Conservation (phyloP, 2,888 invertebrate species). For the Cacoxenus indagator region DNA sequence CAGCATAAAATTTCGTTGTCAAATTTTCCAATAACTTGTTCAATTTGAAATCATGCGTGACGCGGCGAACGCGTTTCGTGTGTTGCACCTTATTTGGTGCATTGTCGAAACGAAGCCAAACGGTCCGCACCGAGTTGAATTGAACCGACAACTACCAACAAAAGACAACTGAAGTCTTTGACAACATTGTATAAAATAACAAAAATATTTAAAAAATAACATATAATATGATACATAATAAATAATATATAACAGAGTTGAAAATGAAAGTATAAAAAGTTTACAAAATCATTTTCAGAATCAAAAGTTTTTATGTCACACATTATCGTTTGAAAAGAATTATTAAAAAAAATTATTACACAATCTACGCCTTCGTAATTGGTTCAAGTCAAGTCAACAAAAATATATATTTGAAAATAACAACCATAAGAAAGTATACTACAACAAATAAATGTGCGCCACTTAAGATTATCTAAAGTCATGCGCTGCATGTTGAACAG, state of each 20-base stretch:
- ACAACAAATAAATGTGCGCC: constrained; percentile 11
- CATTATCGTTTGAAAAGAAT: too few species aligned
- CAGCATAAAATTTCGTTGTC: constrained; percentile 16
- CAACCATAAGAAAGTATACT: not conserved
- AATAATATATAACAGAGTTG: not conserved
- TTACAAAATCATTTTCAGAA: not conserved
- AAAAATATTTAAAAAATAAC: not conserved
- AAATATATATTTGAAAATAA: not conserved
- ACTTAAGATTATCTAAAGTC: constrained; percentile 33
- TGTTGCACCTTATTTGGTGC: constrained; percentile 4
- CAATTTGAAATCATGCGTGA: not conserved
- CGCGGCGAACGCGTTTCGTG: not conserved
- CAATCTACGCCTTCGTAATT: constrained; percentile 13
- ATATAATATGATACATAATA: not conserved
- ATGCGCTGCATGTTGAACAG: constrained; percentile 14
- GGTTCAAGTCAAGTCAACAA: not conserved
- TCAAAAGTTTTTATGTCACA: not conserved
- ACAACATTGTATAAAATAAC: not conserved
- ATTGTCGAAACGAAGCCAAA: not conserved
- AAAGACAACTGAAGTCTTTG: not conserved
- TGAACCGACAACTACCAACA: not conserved
- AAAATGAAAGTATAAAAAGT: constrained; percentile 6
- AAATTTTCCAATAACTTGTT: not conserved
- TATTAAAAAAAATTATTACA: not conserved
- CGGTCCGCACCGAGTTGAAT: not conserved